Percentiles rank a stretch among this genome's conserved stretches.
Evolutionary conservation across 2,888 invertebrate species (phyloP).

Genomic region (Euplagia quadripunctaria): DNA sequence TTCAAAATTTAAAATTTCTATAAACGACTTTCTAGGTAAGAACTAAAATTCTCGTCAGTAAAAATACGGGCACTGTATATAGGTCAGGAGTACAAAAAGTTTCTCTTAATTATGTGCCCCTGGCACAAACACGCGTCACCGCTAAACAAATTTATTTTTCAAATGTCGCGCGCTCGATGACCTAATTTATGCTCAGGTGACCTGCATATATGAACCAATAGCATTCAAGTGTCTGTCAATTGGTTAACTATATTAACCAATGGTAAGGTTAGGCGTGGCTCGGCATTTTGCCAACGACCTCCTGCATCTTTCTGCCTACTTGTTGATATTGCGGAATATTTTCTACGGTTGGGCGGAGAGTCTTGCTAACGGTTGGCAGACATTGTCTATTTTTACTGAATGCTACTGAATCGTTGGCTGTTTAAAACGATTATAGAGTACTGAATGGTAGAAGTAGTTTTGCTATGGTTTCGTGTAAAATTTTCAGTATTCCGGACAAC

Average conservation of each 20-base stretch:
- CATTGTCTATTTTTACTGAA: conserved; percentile 27
- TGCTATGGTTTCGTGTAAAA: background rate
- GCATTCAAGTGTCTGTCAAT: conserved; percentile 81
- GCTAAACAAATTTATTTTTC: conserved; percentile 53
- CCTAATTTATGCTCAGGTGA: conserved; percentile 74
- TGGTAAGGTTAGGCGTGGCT: conserved; percentile 85
- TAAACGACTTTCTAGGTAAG: background rate
- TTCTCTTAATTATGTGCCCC: conserved; percentile 4
- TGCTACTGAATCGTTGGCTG: conserved; percentile 3
- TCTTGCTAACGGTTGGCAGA: conserved; percentile 40
- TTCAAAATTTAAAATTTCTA: background rate
- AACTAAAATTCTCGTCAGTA: too few relatives aligned
- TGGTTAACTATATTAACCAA: conserved; percentile 87
- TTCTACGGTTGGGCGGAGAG: conserved; percentile 50
- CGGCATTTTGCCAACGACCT: conserved; percentile 81
- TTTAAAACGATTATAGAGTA: background rate
- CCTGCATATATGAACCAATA: conserved; percentile 80
- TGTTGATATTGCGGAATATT: conserved; percentile 72
- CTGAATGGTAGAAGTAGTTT: background rate
- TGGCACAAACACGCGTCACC: conserved; percentile 27
- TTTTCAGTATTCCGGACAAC: background rate
- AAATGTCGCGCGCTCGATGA: conserved; percentile 65
- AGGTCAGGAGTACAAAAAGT: background rate
- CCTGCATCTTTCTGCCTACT: conserved; percentile 79
- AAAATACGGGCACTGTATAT: background rate